A percentile compares a stretch with the other conserved stretches of the same genome.
Conservation (phyloP, 2,888 invertebrate species). For the Tridacna gigas region DNA sequence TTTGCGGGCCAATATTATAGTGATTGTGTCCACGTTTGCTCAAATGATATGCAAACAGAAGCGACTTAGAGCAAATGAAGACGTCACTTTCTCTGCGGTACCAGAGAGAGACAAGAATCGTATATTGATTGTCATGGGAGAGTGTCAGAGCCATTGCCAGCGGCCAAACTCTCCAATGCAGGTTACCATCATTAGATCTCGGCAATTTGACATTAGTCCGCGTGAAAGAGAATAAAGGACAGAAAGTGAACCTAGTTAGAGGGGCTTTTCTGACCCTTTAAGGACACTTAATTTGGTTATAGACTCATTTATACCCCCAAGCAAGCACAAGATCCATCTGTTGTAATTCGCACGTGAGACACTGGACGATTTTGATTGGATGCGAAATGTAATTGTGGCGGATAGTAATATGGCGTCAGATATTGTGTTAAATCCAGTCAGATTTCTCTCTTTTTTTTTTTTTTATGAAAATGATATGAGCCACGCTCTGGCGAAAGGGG, state of each 20-base stretch:
- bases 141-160: not conserved
- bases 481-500: too few species aligned
- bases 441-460: too few species aligned
- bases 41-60: too few species aligned
- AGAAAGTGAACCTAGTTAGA: conserved; percentile 31
- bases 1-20: too few species aligned
- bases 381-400: conserved; percentile 3
- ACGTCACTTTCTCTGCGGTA: not conserved
- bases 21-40: too few species aligned
- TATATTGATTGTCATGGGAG: conserved; percentile 18
- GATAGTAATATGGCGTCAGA: not conserved
- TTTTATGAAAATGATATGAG: too few species aligned
- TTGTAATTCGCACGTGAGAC: conserved; percentile 2
- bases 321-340: conserved; percentile 20
- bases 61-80: too few species aligned
- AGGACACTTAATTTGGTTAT: conserved; percentile 31
- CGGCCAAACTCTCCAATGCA: conserved; percentile 25
- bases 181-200: conserved; percentile 11
- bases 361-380: not conserved
- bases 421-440: not conserved
- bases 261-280: conserved; percentile 28
- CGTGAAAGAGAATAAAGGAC: conserved; percentile 16
- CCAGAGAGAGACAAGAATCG: not conserved
- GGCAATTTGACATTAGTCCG: conserved; percentile 17
- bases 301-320: conserved; percentile 30